phyloP scores from a whole-genome alignment of 2,797 vertebrate genomes.

The Lacerta agilis region DNA sequence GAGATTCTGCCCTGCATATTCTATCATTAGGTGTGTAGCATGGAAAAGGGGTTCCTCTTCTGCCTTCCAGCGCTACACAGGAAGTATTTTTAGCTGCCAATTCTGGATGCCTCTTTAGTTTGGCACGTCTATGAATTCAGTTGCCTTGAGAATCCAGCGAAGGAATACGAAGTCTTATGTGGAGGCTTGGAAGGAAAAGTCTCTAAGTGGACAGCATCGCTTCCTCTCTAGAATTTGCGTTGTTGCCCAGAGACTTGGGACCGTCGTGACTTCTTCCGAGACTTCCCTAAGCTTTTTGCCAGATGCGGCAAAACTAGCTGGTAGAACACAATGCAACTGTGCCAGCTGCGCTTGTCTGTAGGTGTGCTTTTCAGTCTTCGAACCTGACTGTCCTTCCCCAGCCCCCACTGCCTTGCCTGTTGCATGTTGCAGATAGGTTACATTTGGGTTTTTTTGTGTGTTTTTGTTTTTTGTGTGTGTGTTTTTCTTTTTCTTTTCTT shows the following conservation, averaged over 20 bases:
- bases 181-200: not conserved
- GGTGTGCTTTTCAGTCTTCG: not conserved
- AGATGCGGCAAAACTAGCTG: not conserved
- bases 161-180: not conserved
- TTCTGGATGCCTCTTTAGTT: not conserved
- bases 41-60: not conserved
- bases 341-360: not conserved
- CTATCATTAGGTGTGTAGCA: not conserved
- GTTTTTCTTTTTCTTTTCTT: slow-evolving; percentile 62
- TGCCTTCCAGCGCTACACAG: not conserved
- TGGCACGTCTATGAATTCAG: not conserved
- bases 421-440: slow-evolving; percentile 59
- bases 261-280: no score
- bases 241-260: not conserved
- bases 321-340: not conserved
- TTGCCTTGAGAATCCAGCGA: not conserved
- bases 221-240: not conserved
- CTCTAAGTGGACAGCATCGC: not conserved
- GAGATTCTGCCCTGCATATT: not conserved
- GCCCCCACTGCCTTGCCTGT: not conserved
- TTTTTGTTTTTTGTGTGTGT: slow-evolving; percentile 72
- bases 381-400: not conserved
- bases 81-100: no score
- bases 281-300: not conserved
- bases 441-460: slow-evolving; percentile 71